Percentiles rank a stretch among this genome's conserved stretches.
These are phyloP conservation scores for Tympanoctomys barrerae DNA, from an alignment of 2,797 vertebrate genomes.

Conservation along the genomic window DNA sequence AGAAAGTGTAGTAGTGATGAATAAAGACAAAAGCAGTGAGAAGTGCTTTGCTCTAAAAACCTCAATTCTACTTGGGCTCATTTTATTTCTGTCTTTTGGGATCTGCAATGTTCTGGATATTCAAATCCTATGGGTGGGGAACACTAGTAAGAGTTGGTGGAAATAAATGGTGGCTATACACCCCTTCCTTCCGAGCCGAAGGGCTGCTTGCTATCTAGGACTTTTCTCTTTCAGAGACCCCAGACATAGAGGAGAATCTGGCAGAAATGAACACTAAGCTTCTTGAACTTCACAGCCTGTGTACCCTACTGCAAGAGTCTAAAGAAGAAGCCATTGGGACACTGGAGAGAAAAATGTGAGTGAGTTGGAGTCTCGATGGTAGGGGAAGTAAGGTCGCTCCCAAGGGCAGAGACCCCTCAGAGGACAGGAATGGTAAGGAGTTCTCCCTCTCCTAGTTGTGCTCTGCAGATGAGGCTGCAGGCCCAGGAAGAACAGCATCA, in stretches of 20 bases:
- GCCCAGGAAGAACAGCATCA: conserved; percentile 83
- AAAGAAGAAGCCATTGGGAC: conserved; percentile 83
- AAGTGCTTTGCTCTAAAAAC: conserved; percentile 83
- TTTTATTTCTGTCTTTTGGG: conserved; percentile 80
- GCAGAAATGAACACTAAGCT: conserved; percentile 81
- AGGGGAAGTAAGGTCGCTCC: not conserved
- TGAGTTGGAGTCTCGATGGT: not conserved
- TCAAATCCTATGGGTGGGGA: conserved; percentile 58
- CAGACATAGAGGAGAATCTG: conserved; percentile 77
- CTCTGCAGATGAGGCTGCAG: conserved; percentile 90
- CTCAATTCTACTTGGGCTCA: conserved; percentile 81
- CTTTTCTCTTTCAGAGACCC: conserved; percentile 69
- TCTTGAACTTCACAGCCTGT: conserved; percentile 78
- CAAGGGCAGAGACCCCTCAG: not conserved
- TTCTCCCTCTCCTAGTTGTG: conserved; percentile 85
- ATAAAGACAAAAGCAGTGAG: conserved; percentile 63
- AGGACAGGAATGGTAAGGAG: conserved; percentile 24
- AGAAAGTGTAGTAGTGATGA: conserved; percentile 68
- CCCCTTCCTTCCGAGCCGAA: conserved; percentile 35
- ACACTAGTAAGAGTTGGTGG: conserved; percentile 52
- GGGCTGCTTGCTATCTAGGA: not conserved
- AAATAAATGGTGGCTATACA: conserved; percentile 35
- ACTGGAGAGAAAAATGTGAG: conserved; percentile 85
- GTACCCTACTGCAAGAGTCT: conserved; percentile 81
- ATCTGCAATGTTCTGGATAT: conserved; percentile 65